Evolutionary conservation across 2,797 vertebrate species (phyloP).

Genomic region (Cyclura pinguis): DNA sequence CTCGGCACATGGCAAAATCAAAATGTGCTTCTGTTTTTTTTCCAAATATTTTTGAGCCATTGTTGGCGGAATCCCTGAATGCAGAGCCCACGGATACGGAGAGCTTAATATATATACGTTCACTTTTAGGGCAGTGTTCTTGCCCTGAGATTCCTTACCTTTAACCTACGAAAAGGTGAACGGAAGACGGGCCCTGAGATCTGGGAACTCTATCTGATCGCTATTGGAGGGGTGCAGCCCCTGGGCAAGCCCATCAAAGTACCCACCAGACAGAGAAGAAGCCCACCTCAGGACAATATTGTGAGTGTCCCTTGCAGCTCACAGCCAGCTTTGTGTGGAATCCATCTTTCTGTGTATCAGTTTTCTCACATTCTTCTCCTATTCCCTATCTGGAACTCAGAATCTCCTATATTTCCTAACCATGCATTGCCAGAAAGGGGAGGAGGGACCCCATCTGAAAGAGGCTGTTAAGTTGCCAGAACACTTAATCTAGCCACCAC

Average conservation of each 20-base stretch:
- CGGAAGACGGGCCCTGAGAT: too few species aligned
- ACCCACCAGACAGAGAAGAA: background rate
- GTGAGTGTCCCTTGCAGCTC: background rate
- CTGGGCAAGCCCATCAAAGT: background rate
- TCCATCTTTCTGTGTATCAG: slow-evolving; percentile 36
- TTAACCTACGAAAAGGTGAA: too few species aligned
- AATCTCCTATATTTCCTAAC: slow-evolving; percentile 25
- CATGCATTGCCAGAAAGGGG: slow-evolving; percentile 42
- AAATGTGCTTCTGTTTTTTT: too few species aligned
- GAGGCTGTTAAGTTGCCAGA: slow-evolving; percentile 51
- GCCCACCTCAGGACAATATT: background rate
- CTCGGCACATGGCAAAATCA: too few species aligned
- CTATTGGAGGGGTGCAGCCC: background rate
- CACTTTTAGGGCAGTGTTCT: too few species aligned
- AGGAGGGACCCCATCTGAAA: background rate
- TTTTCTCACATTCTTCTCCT: slow-evolving; percentile 57
- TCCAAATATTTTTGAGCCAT: too few species aligned
- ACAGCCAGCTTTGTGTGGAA: background rate
- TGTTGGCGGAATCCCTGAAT: too few species aligned
- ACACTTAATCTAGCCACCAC: slow-evolving; percentile 57
- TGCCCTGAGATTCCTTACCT: too few species aligned
- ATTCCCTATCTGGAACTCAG: slow-evolving; percentile 62
- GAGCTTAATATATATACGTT: too few species aligned
- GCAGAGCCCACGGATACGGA: too few species aligned
- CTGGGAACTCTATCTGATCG: background rate